Conservation (phyloP, 1,140 invertebrate species). For the Neuroterus valhalla region DNA sequence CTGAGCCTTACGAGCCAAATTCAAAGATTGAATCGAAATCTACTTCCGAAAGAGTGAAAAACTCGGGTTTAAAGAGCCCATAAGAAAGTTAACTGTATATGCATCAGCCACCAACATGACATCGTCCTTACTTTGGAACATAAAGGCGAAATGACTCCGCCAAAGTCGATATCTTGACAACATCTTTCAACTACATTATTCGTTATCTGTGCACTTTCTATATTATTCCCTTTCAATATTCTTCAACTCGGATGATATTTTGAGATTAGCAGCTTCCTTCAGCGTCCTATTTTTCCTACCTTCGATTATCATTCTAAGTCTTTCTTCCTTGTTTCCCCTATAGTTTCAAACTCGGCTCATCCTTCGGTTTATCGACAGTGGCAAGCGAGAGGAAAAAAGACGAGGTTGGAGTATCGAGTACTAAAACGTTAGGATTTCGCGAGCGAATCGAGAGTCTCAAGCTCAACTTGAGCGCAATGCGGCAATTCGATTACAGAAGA, state of each 20-base stretch:
- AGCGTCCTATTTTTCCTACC: background rate
- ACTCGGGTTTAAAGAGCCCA: conserved; percentile 26
- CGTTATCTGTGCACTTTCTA: conserved; percentile 32
- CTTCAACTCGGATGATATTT: conserved; percentile 54
- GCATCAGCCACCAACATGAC: background rate
- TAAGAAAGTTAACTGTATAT: conserved; percentile 32
- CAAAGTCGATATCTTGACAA: conserved; percentile 36
- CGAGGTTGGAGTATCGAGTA: conserved; percentile 42
- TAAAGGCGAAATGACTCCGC: conserved; percentile 40
- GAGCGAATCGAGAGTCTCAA: conserved; percentile 62
- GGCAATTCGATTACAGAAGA: conserved; percentile 67
- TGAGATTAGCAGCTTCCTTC: conserved; percentile 53
- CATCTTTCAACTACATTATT: conserved; percentile 28
- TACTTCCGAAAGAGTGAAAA: background rate
- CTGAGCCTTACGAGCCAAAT: conserved; percentile 34
- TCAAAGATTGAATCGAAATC: background rate
- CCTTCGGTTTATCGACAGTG: conserved; percentile 54
- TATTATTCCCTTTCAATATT: conserved; percentile 51
- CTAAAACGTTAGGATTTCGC: conserved; percentile 66
- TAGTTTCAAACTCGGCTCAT: conserved; percentile 39
- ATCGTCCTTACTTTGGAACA: background rate
- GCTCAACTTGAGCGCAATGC: conserved; percentile 58
- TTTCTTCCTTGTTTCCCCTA: conserved; percentile 37
- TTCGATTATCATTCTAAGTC: conserved; percentile 43
- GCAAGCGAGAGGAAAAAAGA: conserved; percentile 49